Percentiles rank a stretch among this genome's conserved stretches.
Evolutionary conservation across 2,113 vertebrate species (phyloP).

Genomic region (Corvus moneduloides): DNA sequence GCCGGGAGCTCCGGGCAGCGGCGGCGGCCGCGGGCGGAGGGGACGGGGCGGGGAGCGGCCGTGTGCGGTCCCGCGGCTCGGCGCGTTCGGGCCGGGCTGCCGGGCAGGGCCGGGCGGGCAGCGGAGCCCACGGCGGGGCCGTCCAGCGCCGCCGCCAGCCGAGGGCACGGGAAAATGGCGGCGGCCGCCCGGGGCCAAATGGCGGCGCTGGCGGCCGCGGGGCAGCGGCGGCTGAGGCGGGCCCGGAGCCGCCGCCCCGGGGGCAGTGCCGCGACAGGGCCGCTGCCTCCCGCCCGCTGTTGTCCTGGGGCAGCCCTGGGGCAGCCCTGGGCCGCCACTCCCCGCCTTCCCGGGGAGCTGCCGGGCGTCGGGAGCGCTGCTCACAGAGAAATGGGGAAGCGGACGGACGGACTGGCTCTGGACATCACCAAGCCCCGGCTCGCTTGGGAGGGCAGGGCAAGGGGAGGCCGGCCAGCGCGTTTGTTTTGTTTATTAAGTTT

Average conservation of each 20-base stretch:
- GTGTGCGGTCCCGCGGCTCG: no score
- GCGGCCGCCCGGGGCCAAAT: no score
- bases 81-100: no score
- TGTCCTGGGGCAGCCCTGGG: background rate
- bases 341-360: background rate
- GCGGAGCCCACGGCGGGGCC: no score
- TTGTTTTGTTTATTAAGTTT: background rate
- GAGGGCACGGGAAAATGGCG: no score
- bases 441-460: background rate
- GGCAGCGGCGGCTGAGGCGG: background rate
- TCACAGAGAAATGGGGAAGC: accelerated
- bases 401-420: background rate
- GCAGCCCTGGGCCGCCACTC: background rate
- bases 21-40: no score
- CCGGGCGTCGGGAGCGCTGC: background rate
- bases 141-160: no score
- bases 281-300: background rate
- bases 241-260: background rate
- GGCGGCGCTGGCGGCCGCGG: no score
- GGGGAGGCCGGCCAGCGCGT: background rate
- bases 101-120: no score
- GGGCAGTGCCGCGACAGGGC: background rate
- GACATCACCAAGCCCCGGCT: background rate
- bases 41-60: no score
- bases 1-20: no score